Evolutionary conservation across 2,113 vertebrate genomes (phyloP).

Genomic region (Mesoclemmys tuberculata): DNA sequence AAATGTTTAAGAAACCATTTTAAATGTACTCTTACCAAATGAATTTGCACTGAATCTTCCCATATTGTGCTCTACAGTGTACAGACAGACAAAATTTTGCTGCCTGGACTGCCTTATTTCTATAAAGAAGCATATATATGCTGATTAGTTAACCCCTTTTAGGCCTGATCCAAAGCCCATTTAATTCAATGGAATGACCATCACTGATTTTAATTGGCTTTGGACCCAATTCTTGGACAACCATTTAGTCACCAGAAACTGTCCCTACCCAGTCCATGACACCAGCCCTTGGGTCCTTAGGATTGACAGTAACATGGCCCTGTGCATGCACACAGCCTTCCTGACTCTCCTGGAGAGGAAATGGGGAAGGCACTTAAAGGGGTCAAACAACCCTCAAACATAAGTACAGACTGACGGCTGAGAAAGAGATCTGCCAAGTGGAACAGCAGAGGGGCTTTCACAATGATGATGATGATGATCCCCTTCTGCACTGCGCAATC

Average conservation of each 20-base stretch:
- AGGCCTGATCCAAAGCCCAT: not conserved
- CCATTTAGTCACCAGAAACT: not conserved
- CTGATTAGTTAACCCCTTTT: not conserved
- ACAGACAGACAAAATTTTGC: not conserved
- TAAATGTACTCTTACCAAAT: not conserved
- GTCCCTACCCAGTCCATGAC: no score
- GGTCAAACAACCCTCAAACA: no score
- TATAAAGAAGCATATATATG: not conserved
- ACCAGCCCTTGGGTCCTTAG: no score
- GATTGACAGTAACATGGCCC: no score
- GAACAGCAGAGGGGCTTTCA: no score
- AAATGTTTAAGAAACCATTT: not conserved
- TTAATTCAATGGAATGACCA: not conserved
- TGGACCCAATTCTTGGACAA: not conserved
- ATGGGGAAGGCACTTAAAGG: no score
- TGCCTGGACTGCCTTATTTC: not conserved
- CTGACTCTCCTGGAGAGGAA: no score
- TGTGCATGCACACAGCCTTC: no score
- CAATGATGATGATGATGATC: no score
- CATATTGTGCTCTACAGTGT: not conserved
- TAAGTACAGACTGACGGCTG: no score
- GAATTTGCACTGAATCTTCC: not conserved
- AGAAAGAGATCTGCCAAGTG: no score
- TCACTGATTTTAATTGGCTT: not conserved
- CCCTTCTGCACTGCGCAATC: no score